A percentile compares a stretch with the other conserved stretches of the same genome.
Evolutionary conservation across 2,113 vertebrate genomes (phyloP).

Genomic region (Talpa occidentalis): DNA sequence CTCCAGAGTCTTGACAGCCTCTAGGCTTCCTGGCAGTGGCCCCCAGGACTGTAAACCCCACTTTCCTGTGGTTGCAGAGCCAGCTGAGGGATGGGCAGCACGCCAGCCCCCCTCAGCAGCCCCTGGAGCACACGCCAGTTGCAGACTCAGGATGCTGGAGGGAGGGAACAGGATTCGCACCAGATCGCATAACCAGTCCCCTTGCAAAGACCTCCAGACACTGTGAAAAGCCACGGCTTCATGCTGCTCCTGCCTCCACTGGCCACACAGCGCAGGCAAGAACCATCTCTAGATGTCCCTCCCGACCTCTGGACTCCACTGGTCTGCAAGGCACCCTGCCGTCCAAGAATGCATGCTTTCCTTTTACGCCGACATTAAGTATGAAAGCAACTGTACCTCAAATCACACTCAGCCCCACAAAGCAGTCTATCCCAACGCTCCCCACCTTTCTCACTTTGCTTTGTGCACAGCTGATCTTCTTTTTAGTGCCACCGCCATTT

Average conservation of each 20-base stretch:
- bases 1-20: constrained; percentile 43
- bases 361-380: not conserved
- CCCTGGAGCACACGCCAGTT: not conserved
- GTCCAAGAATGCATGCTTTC: not conserved
- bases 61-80: constrained; percentile 31
- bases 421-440: not conserved
- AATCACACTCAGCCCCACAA: not conserved
- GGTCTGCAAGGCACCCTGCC: not conserved
- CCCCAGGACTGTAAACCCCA: constrained; percentile 25
- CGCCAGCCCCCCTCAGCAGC: not conserved
- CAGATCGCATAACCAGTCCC: not conserved
- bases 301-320: not conserved
- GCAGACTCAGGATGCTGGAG: not conserved
- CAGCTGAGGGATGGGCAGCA: constrained; percentile 42
- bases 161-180: not conserved
- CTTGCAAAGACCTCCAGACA: not conserved
- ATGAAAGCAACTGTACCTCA: not conserved
- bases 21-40: not conserved
- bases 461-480: not conserved
- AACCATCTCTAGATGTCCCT: not conserved
- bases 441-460: not conserved
- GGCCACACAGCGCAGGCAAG: not conserved
- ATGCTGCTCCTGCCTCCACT: not conserved
- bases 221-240: rapidly evolving
- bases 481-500: not conserved